Percentiles rank a stretch among this genome's conserved stretches.
These are phyloP conservation scores for Gorsachius goisagi DNA, from an alignment of 2,113 vertebrate species.

Conservation along the genomic window DNA sequence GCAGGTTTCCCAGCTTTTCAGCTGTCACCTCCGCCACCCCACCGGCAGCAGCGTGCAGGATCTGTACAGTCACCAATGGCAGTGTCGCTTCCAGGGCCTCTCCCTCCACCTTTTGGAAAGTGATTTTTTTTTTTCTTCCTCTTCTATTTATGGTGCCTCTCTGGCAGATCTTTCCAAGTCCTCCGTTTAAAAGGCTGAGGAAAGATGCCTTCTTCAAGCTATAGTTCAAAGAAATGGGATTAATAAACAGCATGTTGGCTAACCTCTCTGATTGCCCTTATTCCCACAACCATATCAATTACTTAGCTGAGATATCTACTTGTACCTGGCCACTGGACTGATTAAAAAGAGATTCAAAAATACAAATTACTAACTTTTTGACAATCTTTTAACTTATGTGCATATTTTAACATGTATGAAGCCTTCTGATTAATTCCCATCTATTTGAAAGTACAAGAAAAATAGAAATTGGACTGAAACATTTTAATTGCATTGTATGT, in stretches of 20 bases:
- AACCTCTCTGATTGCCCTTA: not conserved
- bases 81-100: not conserved
- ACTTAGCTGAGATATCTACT: not conserved
- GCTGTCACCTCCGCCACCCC: not conserved
- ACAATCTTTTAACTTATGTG: not conserved
- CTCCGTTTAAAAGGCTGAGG: not conserved
- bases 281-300: not conserved
- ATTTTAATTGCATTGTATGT: conserved; percentile 57
- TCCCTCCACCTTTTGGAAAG: not conserved
- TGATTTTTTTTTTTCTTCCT: not conserved
- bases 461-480: conserved; percentile 20
- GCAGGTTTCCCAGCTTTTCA: not conserved
- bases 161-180: not conserved
- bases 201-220: not conserved
- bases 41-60: not conserved
- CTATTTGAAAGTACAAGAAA: conserved; percentile 27
- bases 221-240: not conserved
- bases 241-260: not conserved
- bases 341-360: not conserved
- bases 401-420: not conserved
- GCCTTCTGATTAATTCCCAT: not conserved
- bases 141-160: not conserved
- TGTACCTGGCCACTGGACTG: not conserved
- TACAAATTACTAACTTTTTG: not conserved
- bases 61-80: not conserved